phyloP scores from a whole-genome alignment of 2,797 vertebrate species.

The Valencia hispanica region DNA sequence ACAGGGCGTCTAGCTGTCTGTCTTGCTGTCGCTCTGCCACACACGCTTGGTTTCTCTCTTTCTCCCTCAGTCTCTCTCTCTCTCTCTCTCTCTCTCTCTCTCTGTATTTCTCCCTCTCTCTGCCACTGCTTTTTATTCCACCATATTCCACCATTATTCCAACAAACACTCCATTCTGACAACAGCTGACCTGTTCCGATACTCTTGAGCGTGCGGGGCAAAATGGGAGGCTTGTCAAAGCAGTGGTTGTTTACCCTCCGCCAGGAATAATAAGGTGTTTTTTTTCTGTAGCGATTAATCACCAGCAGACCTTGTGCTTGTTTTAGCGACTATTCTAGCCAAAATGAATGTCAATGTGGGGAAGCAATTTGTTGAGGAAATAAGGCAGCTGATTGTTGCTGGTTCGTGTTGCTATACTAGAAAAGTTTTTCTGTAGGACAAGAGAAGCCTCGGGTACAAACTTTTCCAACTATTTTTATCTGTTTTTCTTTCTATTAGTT shows the following conservation, averaged over 20 bases:
- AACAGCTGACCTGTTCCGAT: slow-evolving; percentile 75
- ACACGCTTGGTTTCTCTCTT: slow-evolving; percentile 46
- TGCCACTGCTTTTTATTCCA: slow-evolving; percentile 59
- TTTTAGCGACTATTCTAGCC: slow-evolving; percentile 63
- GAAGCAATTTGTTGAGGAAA: slow-evolving; percentile 70
- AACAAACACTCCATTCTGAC: slow-evolving; percentile 77
- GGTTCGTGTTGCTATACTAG: slow-evolving; percentile 30
- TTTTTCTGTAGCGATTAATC: slow-evolving; percentile 77
- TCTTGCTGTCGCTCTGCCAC: slow-evolving; percentile 68
- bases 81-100: slow-evolving; percentile 48
- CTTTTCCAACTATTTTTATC: slow-evolving; percentile 11
- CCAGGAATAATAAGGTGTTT: slow-evolving; percentile 70
- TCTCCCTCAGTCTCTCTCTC: slow-evolving; percentile 29
- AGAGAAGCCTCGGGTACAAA: slow-evolving; percentile 42
- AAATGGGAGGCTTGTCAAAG: slow-evolving; percentile 74
- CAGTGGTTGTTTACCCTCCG: slow-evolving; percentile 77
- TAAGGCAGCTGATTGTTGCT: slow-evolving; percentile 70
- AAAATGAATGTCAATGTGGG: slow-evolving; percentile 58
- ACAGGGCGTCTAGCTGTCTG: slow-evolving; percentile 73
- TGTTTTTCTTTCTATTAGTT: background rate
- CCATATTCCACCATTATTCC: slow-evolving; percentile 76
- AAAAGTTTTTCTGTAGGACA: slow-evolving; percentile 23
- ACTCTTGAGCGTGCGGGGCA: slow-evolving; percentile 67
- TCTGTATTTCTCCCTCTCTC: slow-evolving; percentile 19
- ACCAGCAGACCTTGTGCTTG: slow-evolving; percentile 65